A percentile compares a stretch with the other conserved stretches of the same genome.
Evolutionary conservation across 2,888 invertebrate genomes (phyloP).

Genomic region (Sarcophaga caerulescens): DNA sequence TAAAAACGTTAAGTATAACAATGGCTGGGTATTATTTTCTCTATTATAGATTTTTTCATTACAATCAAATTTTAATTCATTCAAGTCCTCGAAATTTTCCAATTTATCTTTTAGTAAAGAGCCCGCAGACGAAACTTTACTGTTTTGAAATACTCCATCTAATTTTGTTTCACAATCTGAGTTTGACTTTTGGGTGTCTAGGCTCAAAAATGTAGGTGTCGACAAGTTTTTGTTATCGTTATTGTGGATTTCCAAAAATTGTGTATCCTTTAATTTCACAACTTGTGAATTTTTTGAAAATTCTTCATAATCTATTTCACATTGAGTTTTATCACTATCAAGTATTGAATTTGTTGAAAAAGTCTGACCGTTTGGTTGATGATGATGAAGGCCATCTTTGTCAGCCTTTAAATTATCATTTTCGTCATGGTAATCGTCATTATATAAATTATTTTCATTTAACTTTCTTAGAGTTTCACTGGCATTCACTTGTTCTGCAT

Average conservation of each 20-base stretch:
- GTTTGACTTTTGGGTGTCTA: conserved; percentile 25
- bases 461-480: conserved; percentile 7
- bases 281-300: conserved; percentile 12
- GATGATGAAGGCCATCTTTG: conserved; percentile 37
- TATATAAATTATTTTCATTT: conserved; percentile 56
- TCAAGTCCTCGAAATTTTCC: conserved; percentile 29
- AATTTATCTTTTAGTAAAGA: background rate
- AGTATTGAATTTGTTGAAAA: background rate
- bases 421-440: conserved; percentile 24
- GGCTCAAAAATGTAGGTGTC: conserved; percentile 32
- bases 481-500: conserved; percentile 33
- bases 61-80: conserved; percentile 51
- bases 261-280: conserved; percentile 55
- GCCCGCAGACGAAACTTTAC: background rate
- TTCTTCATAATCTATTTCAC: conserved; percentile 13
- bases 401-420: conserved; percentile 17
- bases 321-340: background rate
- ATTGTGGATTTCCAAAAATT: conserved; percentile 36
- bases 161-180: background rate
- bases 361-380: background rate
- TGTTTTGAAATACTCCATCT: background rate
- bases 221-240: conserved; percentile 42
- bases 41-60: conserved; percentile 65
- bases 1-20: conserved; percentile 63
- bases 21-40: conserved; percentile 46